These are phyloP conservation scores for Leucoma salicis DNA, from an alignment of 2,888 invertebrate genomes.

Conservation along the genomic window DNA sequence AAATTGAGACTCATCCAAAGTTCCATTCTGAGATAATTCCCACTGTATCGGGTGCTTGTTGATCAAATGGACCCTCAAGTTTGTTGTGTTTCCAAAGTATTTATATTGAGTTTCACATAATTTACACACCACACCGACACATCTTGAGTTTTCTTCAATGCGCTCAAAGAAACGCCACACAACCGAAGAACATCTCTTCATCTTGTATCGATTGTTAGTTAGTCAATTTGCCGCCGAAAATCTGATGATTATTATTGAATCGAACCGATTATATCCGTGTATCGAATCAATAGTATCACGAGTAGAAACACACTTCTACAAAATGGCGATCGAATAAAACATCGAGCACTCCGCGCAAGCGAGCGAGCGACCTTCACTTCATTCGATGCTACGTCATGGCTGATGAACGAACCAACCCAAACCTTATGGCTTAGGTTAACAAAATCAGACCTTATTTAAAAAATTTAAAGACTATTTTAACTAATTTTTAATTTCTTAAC, in stretches of 20 bases:
- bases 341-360: conserved; percentile 37
- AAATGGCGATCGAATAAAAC: conserved; percentile 60
- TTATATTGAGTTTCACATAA: conserved; percentile 73
- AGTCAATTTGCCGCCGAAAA: conserved; percentile 59
- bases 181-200: conserved; percentile 70
- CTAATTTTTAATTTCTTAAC: too few species aligned
- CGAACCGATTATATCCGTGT: conserved; percentile 52
- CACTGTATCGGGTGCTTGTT: conserved; percentile 75
- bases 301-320: conserved; percentile 40
- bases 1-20: conserved; percentile 52
- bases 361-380: neutral
- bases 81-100: conserved; percentile 75
- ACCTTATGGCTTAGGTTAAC: neutral
- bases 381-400: neutral
- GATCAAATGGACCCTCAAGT: conserved; percentile 65
- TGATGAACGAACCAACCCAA: neutral
- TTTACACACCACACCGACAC: conserved; percentile 70
- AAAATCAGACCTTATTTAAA: neutral
- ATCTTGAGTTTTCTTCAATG: conserved; percentile 58
- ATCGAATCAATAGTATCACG: conserved; percentile 66
- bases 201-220: conserved; percentile 49
- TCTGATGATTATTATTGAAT: conserved; percentile 44
- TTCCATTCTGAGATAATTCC: conserved; percentile 66
- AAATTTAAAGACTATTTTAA: neutral
- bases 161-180: conserved; percentile 77